These are phyloP conservation scores for Dryocosmus kuriphilus DNA, from an alignment of 2,888 invertebrate genomes.

Conservation along the genomic window DNA sequence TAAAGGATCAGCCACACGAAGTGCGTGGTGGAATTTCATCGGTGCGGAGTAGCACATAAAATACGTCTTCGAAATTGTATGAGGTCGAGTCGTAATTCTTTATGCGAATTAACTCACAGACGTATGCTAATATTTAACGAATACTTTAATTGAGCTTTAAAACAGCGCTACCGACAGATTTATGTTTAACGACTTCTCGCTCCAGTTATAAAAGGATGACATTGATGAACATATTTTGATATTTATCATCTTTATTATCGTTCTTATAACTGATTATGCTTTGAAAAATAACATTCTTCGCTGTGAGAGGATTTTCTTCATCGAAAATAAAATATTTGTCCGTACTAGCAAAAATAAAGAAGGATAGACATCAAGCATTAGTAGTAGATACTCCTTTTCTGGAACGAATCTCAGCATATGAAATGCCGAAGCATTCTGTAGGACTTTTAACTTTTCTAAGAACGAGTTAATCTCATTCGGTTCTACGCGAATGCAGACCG, in stretches of 20 bases:
- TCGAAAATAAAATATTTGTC: background rate
- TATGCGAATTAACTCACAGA: background rate
- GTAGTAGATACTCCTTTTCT: background rate
- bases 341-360: background rate
- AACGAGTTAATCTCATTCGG: conserved; percentile 20
- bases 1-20: conserved; percentile 32
- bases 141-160: conserved; percentile 29
- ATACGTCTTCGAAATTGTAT: conserved; percentile 22
- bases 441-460: background rate
- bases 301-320: background rate
- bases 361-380: background rate
- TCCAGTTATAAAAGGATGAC: background rate
- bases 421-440: conserved; percentile 6
- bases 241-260: background rate
- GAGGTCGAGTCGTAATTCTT: conserved; percentile 34
- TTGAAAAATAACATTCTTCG: background rate
- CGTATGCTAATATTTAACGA: conserved; percentile 10
- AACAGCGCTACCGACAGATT: conserved; percentile 1
- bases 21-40: conserved; percentile 16
- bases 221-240: background rate
- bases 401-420: background rate
- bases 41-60: background rate
- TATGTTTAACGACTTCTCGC: background rate
- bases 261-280: background rate
- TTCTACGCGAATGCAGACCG: background rate